phyloP scores from a whole-genome alignment of 2,888 invertebrate genomes.

The Geotrupes spiniger region DNA sequence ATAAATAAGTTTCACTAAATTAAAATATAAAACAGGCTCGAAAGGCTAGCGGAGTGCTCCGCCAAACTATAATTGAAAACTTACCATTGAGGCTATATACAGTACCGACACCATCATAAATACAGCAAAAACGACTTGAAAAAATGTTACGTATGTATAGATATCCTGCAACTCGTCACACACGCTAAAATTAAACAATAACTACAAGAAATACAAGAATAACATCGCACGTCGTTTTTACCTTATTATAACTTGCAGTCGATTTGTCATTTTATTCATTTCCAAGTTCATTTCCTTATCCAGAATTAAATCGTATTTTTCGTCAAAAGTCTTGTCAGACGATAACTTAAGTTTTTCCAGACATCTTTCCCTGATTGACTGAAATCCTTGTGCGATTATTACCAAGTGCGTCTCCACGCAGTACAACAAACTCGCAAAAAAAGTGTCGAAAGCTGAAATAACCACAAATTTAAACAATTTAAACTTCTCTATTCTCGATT shows the following conservation, averaged over 20 bases:
- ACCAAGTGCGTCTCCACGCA: constrained; percentile 32
- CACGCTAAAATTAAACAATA: constrained; percentile 25
- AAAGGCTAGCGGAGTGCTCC: no score
- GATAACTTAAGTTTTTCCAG: constrained; percentile 22
- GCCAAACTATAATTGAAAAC: no score
- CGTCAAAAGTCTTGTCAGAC: constrained; percentile 7
- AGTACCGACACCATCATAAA: constrained; percentile 35
- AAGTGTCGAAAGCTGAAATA: constrained; percentile 30
- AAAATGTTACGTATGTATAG: constrained; percentile 31
- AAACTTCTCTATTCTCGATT: not conserved
- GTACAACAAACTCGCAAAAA: constrained; percentile 34
- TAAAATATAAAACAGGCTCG: no score
- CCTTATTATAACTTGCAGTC: constrained; percentile 33
- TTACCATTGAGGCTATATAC: constrained; percentile 32
- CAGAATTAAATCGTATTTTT: constrained; percentile 22
- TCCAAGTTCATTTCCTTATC: constrained; percentile 30
- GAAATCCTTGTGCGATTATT: constrained; percentile 32
- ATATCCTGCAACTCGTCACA: constrained; percentile 31
- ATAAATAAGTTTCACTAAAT: no score
- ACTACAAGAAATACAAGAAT: no score
- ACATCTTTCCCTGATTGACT: constrained; percentile 31
- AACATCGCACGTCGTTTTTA: no score
- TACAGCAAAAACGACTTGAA: constrained; percentile 34
- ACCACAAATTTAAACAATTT: not conserved
- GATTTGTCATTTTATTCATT: constrained; percentile 33